phyloP scores from a whole-genome alignment of 2,113 vertebrate genomes.

The Myotis davidii region DNA sequence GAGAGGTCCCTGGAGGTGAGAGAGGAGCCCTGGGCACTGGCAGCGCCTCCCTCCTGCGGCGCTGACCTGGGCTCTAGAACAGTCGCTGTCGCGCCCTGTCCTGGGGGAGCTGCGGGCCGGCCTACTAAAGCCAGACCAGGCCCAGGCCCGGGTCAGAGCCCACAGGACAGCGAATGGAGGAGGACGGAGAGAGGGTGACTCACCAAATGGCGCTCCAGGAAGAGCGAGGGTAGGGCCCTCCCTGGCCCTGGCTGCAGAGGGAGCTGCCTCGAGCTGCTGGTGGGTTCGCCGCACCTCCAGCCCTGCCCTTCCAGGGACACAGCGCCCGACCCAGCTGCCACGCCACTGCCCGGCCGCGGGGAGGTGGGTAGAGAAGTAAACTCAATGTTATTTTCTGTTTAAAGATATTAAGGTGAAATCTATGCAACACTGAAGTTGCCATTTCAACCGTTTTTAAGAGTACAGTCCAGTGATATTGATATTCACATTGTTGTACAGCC shows the following conservation, averaged over 20 bases:
- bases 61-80: neutral
- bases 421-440: neutral
- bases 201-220: neutral
- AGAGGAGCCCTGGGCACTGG: neutral
- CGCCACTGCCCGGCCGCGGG: too few relatives aligned
- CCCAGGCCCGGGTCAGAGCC: neutral
- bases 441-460: neutral
- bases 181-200: neutral
- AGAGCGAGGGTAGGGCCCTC: too few relatives aligned
- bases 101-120: neutral
- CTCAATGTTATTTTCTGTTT: neutral
- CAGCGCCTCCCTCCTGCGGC: too few relatives aligned
- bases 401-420: neutral
- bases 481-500: neutral
- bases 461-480: neutral
- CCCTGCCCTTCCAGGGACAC: neutral
- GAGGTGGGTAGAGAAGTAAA: neutral
- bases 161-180: neutral
- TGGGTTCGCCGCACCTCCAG: neutral
- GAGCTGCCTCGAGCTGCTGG: neutral
- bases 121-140: neutral
- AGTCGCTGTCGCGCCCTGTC: neutral
- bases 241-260: neutral
- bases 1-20: neutral
- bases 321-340: too few relatives aligned